These are phyloP conservation scores for Pterocles orientalis DNA, from an alignment of 2,113 vertebrate species.

Conservation along the genomic window DNA sequence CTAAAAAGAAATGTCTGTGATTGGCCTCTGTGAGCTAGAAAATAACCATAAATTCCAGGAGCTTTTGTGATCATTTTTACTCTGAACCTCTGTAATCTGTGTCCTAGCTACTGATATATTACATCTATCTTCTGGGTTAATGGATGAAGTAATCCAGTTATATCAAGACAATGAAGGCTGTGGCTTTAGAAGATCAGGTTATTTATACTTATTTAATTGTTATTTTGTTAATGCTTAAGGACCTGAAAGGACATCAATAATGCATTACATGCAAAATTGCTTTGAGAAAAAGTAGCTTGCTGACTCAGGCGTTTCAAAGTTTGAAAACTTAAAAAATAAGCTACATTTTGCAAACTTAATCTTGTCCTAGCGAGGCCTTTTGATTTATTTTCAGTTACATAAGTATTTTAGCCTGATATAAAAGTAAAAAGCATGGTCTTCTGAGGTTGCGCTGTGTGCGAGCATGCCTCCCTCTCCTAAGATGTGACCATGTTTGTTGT, in stretches of 20 bases:
- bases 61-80: neutral
- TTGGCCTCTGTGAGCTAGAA: neutral
- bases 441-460: neutral
- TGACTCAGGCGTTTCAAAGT: neutral
- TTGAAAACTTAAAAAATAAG: neutral
- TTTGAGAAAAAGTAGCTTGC: neutral
- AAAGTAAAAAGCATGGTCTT: neutral
- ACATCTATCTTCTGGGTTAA: neutral
- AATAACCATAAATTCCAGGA: neutral
- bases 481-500: rapidly evolving
- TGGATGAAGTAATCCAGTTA: neutral
- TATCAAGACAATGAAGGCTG: neutral
- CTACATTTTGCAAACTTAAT: neutral
- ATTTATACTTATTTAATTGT: neutral
- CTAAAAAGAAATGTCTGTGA: neutral
- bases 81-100: neutral
- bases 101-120: neutral
- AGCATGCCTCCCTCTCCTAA: neutral
- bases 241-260: neutral
- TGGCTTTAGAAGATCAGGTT: neutral
- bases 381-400: neutral
- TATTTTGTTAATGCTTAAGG: neutral
- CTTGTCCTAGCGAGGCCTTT: neutral
- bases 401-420: neutral
- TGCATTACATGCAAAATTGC: neutral